Conservation (phyloP, 2,888 invertebrate species). For the Thelaira solivaga region DNA sequence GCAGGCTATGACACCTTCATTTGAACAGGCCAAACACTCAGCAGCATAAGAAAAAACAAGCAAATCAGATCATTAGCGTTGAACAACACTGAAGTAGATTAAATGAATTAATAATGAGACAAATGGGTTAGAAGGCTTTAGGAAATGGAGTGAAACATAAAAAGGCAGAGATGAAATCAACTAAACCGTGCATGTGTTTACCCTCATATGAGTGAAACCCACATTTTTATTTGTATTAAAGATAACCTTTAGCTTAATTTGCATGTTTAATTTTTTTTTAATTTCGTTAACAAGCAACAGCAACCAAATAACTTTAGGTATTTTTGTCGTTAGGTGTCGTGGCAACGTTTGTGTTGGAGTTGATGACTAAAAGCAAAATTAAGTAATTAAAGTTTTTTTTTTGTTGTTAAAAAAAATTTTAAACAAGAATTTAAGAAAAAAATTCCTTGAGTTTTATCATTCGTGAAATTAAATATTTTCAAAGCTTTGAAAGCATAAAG, state of each 20-base stretch:
- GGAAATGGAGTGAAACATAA: not conserved
- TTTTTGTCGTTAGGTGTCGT: not conserved
- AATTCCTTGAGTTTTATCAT: conserved; percentile 56
- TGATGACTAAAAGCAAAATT: conserved; percentile 28
- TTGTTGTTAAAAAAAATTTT: conserved; percentile 19
- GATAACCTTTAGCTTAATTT: not conserved
- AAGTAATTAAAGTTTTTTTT: conserved; percentile 53
- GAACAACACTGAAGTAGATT: not conserved
- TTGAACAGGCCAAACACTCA: not conserved
- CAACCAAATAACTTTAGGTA: not conserved
- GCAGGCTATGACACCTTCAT: not conserved
- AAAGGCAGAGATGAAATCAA: not conserved
- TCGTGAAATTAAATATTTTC: conserved; percentile 58
- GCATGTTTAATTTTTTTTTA: conserved; percentile 1
- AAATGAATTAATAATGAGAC: not conserved
- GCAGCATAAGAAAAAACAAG: not conserved
- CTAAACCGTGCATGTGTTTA: not conserved
- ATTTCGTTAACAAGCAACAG: not conserved
- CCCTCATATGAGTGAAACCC: not conserved
- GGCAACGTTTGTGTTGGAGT: not conserved
- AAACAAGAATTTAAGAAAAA: conserved; percentile 48
- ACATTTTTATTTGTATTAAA: not conserved
- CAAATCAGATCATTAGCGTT: not conserved
- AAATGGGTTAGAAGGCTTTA: not conserved
- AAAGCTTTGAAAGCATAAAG: conserved; percentile 48